These are phyloP conservation scores for Yponomeuta cagnagella DNA, from an alignment of 2,888 invertebrate genomes.

Conservation along the genomic window DNA sequence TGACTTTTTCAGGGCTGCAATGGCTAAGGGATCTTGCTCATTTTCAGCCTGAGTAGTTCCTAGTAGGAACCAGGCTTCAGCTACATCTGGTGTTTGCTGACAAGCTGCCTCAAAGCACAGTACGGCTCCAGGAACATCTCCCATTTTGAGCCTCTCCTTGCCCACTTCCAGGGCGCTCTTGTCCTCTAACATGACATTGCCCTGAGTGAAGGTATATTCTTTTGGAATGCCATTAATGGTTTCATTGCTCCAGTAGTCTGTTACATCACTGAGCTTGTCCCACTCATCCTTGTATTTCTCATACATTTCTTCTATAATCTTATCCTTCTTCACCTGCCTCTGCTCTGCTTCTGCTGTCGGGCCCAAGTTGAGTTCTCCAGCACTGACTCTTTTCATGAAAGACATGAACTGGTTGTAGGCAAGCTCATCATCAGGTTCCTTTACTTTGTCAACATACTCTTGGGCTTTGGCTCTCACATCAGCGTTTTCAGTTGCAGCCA, in stretches of 20 bases:
- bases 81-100: conserved; percentile 84
- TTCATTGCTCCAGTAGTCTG: conserved; percentile 80
- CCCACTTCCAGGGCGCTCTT: conserved; percentile 90
- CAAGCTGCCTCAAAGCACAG: conserved; percentile 97
- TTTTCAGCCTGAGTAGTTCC: conserved; percentile 98
- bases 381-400: conserved; percentile 86
- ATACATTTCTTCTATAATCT: conserved; percentile 66
- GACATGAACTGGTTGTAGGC: conserved; percentile 89
- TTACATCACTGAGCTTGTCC: conserved; percentile 82
- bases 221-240: conserved; percentile 64
- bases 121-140: conserved; percentile 96
- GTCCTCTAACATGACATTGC: conserved; percentile 89
- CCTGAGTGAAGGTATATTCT: conserved; percentile 87
- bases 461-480: conserved; percentile 73
- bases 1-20: conserved; percentile 92
- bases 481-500: conserved; percentile 36
- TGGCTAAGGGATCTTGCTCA: conserved; percentile 96
- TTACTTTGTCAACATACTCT: conserved; percentile 72
- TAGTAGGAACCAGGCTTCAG: conserved; percentile 90
- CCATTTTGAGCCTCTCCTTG: conserved; percentile 85
- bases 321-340: conserved; percentile 54
- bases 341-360: conserved; percentile 54
- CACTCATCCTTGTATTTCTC: conserved; percentile 85
- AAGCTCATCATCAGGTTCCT: conserved; percentile 80
- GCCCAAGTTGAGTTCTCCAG: conserved; percentile 78